Base-by-base conservation (phyloP, 2,888 invertebrate species). In the Lottia gigantea region DNA sequence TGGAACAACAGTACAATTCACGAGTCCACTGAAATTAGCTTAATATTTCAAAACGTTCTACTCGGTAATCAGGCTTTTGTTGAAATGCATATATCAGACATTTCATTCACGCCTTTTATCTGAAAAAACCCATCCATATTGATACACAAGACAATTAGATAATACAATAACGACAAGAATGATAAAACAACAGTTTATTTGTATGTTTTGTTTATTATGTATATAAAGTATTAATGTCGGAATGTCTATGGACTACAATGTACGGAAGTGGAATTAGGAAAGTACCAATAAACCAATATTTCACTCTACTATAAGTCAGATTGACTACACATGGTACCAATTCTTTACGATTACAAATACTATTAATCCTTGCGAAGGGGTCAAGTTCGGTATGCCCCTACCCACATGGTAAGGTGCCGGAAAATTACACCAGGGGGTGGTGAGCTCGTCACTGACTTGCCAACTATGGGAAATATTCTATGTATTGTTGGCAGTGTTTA, bases 391-490 rank as follows among this genome's bases (percentile, higher is more conserved):
- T 23, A 55, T 55, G 55, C 23, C 55, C 40, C 55, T 55, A 55
- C 55, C 55, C 55, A 55, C 55, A 55, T 55, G 19, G 55, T 55
- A 14, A 55, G 55, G 55, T 55, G 55, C 19, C 55, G 23, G 11
- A 55, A 55, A 55, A 55, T 55, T n/a, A 55, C 55, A 55, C 55
- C 55, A 55, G 55, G 55, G 55, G 55, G 55, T 55, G 23, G 55
- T 55, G 23, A 55, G 23, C 11, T 55, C 23, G 1, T 19, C 19
- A 23, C 19, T 55, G 55, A 55, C 55, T 55, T 55, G 8, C 55
- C 19, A 55, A 55, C 55, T 55, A 55, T 55, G 55, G 23, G 55
- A 55, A 55, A 19, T 55, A 55, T 55, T 55, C 55, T 55, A 14
- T 55, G 14, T 55, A 55, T 55, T 55, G 23, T 23, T 23, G 55